phyloP scores from a whole-genome alignment of 1,140 invertebrate genomes.

The Hyphantria cunea region DNA sequence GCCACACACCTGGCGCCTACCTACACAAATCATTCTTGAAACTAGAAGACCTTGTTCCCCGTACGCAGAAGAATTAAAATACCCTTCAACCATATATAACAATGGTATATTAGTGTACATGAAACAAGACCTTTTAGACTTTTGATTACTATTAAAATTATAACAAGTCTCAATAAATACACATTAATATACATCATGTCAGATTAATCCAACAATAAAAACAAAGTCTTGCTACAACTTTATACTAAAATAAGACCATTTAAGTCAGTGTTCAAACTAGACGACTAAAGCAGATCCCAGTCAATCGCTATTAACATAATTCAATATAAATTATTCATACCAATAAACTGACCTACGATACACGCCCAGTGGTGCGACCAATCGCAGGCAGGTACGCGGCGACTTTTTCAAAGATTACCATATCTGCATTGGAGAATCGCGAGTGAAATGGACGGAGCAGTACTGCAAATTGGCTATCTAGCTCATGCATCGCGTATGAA shows the following conservation, averaged over 20 bases:
- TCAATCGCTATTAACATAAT: constrained; percentile 31
- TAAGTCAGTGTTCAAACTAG: constrained; percentile 11
- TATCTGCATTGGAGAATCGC: constrained; percentile 57
- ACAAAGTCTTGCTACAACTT: background rate
- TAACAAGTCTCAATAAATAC: background rate
- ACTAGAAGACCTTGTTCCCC: too few species aligned
- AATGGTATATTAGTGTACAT: too few species aligned
- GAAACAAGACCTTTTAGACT: too few species aligned
- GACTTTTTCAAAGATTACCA: constrained; percentile 53
- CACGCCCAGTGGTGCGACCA: constrained; percentile 6
- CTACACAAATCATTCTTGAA: too few species aligned
- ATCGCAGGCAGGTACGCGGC: constrained; percentile 15
- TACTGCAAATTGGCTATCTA: constrained; percentile 48
- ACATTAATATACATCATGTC: background rate
- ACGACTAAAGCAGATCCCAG: constrained; percentile 6
- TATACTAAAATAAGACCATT: constrained; percentile 9
- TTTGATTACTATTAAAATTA: too few species aligned
- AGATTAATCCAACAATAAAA: background rate
- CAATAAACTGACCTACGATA: constrained; percentile 39
- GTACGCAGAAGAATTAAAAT: too few species aligned
- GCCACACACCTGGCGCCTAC: too few species aligned
- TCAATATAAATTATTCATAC: constrained; percentile 44
- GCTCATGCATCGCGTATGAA: constrained; percentile 50
- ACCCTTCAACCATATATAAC: too few species aligned
- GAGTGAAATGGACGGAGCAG: constrained; percentile 21